phyloP scores from a whole-genome alignment of 2,113 vertebrate species.

The Aleadryas rufinucha region DNA sequence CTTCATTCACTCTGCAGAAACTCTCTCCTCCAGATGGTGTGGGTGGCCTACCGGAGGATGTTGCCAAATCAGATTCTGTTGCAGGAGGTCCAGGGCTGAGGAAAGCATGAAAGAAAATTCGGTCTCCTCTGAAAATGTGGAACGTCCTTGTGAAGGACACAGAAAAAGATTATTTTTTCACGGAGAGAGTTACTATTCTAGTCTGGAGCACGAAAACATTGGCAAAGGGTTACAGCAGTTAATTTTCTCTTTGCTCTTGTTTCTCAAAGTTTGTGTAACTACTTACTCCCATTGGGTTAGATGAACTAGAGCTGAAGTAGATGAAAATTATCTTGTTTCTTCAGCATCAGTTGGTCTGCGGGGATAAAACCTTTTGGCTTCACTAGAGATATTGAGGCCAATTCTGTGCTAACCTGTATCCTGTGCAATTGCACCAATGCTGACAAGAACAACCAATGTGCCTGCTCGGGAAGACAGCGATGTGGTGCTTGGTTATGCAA shows the following conservation, averaged over 20 bases:
- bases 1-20: constrained; percentile 34
- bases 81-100: background rate
- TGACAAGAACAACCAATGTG: background rate
- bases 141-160: background rate
- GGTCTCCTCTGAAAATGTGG: background rate
- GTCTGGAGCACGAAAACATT: background rate
- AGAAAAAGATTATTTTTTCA: background rate
- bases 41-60: background rate
- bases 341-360: background rate
- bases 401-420: background rate
- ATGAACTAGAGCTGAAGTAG: background rate
- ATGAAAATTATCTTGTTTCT: background rate
- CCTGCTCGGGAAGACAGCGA: background rate
- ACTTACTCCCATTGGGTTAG: background rate
- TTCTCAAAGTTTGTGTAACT: background rate
- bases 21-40: constrained; percentile 38
- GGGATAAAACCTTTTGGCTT: background rate
- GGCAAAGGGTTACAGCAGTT: background rate
- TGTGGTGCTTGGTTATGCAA: background rate
- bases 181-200: background rate
- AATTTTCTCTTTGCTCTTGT: constrained; percentile 9
- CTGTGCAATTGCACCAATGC: background rate
- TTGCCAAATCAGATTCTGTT: background rate
- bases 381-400: background rate
- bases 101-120: background rate